Percentiles rank a stretch among this genome's conserved stretches.
Evolutionary conservation across 92 coral and sea anemone species (phyloP).

Genomic region (Paramuricea clavata): DNA sequence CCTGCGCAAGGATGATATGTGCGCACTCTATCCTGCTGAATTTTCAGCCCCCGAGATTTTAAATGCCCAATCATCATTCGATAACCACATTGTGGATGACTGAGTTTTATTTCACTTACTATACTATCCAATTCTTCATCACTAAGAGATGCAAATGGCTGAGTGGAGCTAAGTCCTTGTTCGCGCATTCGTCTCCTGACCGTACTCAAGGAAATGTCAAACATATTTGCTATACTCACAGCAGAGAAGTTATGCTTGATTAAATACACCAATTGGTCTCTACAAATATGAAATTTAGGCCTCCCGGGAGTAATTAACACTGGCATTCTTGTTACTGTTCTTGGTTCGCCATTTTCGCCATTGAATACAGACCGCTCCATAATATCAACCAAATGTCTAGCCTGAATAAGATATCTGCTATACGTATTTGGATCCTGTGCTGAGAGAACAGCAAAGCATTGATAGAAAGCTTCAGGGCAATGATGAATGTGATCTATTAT

Average conservation of each 20-base stretch:
- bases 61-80: conserved; percentile 72
- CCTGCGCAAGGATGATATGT: conserved; percentile 43
- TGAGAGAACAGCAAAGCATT: neutral
- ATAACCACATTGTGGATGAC: conserved; percentile 55
- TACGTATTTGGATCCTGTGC: conserved; percentile 1
- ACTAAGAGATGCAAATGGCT: conserved; percentile 55
- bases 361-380: neutral
- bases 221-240: conserved; percentile 42
- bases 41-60: conserved; percentile 45
- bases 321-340: neutral
- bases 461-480: neutral
- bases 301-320: conserved; percentile 28
- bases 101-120: conserved; percentile 48
- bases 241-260: conserved; percentile 58
- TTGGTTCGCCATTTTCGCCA: neutral
- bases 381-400: neutral
- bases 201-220: conserved; percentile 59
- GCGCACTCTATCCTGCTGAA: conserved; percentile 60
- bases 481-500: neutral
- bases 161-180: conserved; percentile 48
- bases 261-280: conserved; percentile 59
- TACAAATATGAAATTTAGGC: conserved; percentile 57
- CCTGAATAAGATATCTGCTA: neutral
- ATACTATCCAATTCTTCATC: conserved; percentile 57
- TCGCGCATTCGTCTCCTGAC: conserved; percentile 56